phyloP scores from a whole-genome alignment of 2,797 vertebrate species.

The Cossypha heuglini region DNA sequence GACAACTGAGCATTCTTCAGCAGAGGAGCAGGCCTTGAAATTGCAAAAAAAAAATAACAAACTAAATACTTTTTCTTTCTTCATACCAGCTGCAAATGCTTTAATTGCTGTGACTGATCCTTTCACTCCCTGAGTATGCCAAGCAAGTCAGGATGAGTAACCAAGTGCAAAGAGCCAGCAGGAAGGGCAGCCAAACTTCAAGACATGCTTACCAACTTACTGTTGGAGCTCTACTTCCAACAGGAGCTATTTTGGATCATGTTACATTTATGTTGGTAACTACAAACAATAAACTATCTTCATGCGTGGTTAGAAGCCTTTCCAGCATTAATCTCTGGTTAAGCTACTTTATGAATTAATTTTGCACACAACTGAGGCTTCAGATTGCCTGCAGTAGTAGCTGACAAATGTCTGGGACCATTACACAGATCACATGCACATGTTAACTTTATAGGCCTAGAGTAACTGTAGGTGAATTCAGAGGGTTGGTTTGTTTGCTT shows the following conservation, averaged over 20 bases:
- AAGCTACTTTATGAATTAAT: not conserved
- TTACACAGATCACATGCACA: not conserved
- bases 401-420: not conserved
- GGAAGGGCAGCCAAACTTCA: not conserved
- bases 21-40: conserved; percentile 88
- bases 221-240: not conserved
- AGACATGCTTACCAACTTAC: not conserved
- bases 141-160: not conserved
- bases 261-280: not conserved
- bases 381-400: not conserved
- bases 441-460: not conserved
- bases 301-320: not conserved
- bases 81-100: not conserved
- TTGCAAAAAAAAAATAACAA: not conserved
- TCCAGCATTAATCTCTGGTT: not conserved
- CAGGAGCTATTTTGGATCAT: rapidly evolving
- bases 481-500: not conserved
- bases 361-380: not conserved
- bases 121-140: not conserved
- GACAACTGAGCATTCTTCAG: conserved; percentile 88
- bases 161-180: not conserved
- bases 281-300: not conserved
- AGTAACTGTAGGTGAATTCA: not conserved
- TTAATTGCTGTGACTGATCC: not conserved
- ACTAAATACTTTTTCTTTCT: not conserved